Conservation (phyloP, 2,888 invertebrate species). For the Pristionchus exspectatus region DNA sequence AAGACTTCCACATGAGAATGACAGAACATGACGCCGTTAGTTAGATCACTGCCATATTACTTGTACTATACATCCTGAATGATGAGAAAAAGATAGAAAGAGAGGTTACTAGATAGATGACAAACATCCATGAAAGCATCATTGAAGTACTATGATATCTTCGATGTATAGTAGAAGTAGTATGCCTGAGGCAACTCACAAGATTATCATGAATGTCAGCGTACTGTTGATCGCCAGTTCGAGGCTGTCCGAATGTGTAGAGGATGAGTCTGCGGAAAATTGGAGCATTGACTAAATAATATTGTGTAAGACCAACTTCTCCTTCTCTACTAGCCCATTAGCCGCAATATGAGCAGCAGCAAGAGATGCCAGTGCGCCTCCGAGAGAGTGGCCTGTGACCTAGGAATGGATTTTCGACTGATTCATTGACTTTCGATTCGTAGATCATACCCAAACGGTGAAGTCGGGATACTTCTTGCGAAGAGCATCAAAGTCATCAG, state of each 20-base stretch:
- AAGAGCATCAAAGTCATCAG: not conserved
- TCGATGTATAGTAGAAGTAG: too few relatives aligned
- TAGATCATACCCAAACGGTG: not conserved
- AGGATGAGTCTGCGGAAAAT: not conserved
- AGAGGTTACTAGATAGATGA: too few relatives aligned
- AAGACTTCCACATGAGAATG: not conserved
- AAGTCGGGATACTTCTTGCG: not conserved
- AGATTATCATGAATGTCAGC: conserved; percentile 63
- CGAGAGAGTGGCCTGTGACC: conserved; percentile 50
- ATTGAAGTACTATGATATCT: too few relatives aligned
- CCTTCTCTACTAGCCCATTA: not conserved
- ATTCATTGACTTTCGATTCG: not conserved
- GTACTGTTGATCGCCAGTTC: conserved; percentile 68
- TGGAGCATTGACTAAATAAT: not conserved
- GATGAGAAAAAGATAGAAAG: too few relatives aligned
- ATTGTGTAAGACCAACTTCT: not conserved
- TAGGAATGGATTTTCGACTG: not conserved
- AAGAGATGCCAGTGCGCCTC: conserved; percentile 42
- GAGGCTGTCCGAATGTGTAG: conserved; percentile 71
- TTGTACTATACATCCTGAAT: too few relatives aligned
- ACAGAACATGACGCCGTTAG: too few relatives aligned
- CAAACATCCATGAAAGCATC: too few relatives aligned
- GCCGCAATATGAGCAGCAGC: conserved; percentile 30
- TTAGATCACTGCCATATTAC: too few relatives aligned
- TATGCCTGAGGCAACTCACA: conserved; percentile 56